Conservation (phyloP, 2,797 vertebrate genomes). For the Hyperoplus lanceolatus region DNA sequence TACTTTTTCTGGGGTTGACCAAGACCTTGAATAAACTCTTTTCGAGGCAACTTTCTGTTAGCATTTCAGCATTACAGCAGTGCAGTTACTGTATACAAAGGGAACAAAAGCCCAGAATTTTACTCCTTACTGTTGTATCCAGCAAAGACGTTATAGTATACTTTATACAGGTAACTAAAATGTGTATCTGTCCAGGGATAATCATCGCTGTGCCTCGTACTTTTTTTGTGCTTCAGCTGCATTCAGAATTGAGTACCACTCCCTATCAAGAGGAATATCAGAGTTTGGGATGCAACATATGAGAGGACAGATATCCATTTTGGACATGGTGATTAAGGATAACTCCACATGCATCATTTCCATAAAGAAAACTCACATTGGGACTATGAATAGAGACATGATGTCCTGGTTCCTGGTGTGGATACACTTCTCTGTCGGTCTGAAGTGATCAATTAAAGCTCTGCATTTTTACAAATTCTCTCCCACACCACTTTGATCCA, state of each 20-base stretch:
- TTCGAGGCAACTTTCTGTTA: conserved; percentile 54
- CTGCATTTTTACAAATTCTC: neutral
- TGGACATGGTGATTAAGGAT: neutral
- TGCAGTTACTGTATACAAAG: conserved; percentile 40
- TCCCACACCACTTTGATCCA: neutral
- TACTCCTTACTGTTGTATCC: conserved; percentile 20
- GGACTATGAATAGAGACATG: neutral
- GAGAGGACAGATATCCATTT: neutral
- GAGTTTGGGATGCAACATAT: neutral
- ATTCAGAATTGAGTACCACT: neutral
- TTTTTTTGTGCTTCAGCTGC: neutral
- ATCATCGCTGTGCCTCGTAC: neutral
- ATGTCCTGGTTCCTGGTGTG: neutral
- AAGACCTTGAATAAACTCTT: conserved; percentile 70
- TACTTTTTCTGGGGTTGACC: conserved; percentile 46
- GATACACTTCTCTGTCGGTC: neutral
- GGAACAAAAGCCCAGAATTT: conserved; percentile 17
- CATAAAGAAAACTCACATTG: neutral
- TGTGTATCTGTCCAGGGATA: neutral
- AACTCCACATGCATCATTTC: neutral
- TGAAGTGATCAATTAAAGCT: conserved; percentile 1
- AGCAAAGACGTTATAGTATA: neutral
- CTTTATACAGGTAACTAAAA: neutral
- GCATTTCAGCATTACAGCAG: conserved; percentile 23
- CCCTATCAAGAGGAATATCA: neutral